Conservation (phyloP, 2,113 vertebrate genomes). For the Urocitellus parryii region DNA sequence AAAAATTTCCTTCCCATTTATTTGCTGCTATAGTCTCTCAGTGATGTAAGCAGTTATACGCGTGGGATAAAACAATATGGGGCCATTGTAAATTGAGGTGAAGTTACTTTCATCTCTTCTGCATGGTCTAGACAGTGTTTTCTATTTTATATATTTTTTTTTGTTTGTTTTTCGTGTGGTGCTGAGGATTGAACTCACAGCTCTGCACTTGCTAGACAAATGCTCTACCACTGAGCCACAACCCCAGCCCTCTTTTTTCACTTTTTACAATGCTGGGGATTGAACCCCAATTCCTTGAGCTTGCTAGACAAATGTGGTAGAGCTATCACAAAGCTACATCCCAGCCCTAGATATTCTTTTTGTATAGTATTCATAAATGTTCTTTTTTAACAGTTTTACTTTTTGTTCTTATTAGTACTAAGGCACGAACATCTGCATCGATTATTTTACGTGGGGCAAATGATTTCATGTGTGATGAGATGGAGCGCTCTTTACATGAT, state of each 20-base stretch:
- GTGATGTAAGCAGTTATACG: conserved; percentile 67
- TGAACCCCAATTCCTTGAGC: background rate
- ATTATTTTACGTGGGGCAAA: conserved; percentile 97
- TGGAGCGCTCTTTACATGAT: conserved; percentile 97
- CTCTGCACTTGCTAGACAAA: too few species aligned
- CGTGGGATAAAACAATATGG: conserved; percentile 65
- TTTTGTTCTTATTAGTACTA: conserved; percentile 89
- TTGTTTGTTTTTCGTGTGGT: too few species aligned
- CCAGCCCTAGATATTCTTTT: background rate
- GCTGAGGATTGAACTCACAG: too few species aligned
- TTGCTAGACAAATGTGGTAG: background rate
- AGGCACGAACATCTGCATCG: conserved; percentile 95
- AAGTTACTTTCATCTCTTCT: conserved; percentile 37
- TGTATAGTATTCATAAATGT: background rate
- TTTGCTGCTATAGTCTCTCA: conserved; percentile 70
- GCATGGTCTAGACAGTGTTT: conserved; percentile 39
- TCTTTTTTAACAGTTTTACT: background rate
- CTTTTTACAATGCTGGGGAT: background rate
- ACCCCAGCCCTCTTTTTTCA: background rate
- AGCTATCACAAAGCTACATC: background rate
- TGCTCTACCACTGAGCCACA: background rate
- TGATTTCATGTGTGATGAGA: conserved; percentile 99
- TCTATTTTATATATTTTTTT: too few species aligned
- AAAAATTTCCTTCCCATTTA: conserved; percentile 60
- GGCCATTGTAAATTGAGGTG: conserved; percentile 48